Evolutionary conservation across 2,113 vertebrate species (phyloP).

Genomic region (Larimichthys crocea): DNA sequence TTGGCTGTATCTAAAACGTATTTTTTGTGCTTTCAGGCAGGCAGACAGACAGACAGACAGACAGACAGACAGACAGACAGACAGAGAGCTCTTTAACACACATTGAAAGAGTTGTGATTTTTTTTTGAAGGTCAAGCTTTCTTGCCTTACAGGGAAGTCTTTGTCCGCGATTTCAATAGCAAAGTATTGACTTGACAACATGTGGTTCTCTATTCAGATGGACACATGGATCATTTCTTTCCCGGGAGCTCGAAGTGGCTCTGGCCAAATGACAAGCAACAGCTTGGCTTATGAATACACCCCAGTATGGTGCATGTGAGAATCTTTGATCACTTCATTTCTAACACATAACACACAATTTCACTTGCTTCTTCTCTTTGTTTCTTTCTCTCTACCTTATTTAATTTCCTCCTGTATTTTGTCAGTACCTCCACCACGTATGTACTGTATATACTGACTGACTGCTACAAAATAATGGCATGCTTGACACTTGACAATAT

Average conservation of each 20-base stretch:
- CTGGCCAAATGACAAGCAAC: constrained; percentile 76
- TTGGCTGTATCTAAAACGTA: constrained; percentile 14
- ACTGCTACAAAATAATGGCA: constrained; percentile 33
- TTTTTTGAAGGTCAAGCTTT: constrained; percentile 78
- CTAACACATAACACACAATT: constrained; percentile 6
- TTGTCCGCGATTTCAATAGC: constrained; percentile 79
- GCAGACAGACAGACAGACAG: constrained; percentile 39
- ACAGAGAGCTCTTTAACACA: constrained; percentile 31
- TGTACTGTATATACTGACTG: constrained; percentile 34
- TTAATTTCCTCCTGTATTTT: constrained; percentile 3
- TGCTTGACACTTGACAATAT: constrained; percentile 36
- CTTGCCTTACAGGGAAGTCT: constrained; percentile 65
- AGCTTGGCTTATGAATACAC: constrained; percentile 79
- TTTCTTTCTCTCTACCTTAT: constrained; percentile 5
- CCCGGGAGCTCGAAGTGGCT: constrained; percentile 69
- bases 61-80: constrained; percentile 42
- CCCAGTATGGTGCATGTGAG: constrained; percentile 64
- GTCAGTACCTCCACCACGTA: background rate
- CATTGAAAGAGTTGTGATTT: constrained; percentile 51
- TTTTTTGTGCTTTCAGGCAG: constrained; percentile 26
- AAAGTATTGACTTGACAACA: constrained; percentile 75
- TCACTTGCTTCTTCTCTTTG: background rate
- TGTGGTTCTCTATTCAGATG: constrained; percentile 75
- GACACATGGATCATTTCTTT: constrained; percentile 73
- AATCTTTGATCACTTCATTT: constrained; percentile 55